A percentile compares a stretch with the other conserved stretches of the same genome.
phyloP scores from a whole-genome alignment of 2,888 invertebrate genomes.

The Tromatobia lineatoria region DNA sequence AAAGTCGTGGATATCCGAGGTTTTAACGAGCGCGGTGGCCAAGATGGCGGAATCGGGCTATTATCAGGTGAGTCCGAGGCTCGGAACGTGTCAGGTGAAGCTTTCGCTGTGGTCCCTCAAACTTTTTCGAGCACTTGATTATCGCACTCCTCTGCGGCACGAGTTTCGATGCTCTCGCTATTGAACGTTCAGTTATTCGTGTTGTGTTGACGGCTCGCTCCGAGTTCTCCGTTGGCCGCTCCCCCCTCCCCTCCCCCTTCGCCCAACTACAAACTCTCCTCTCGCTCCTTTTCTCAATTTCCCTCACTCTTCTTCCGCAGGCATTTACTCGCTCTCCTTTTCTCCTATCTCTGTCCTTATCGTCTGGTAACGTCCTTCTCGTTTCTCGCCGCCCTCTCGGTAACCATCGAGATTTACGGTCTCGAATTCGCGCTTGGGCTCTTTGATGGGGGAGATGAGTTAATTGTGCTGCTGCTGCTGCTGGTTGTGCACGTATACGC shows the following conservation, averaged over 20 bases:
- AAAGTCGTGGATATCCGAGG: conserved; percentile 74
- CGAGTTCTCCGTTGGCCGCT: conserved; percentile 14
- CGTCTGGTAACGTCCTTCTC: conserved; percentile 18
- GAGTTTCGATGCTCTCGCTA: neutral
- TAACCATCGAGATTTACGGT: conserved; percentile 64
- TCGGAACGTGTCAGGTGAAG: conserved; percentile 35
- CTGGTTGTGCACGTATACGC: conserved; percentile 32
- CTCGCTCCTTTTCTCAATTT: conserved; percentile 32
- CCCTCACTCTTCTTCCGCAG: conserved; percentile 32
- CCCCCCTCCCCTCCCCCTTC: conserved; percentile 16
- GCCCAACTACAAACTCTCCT: conserved; percentile 12
- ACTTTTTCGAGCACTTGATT: neutral
- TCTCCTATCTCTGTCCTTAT: conserved; percentile 37
- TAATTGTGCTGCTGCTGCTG: conserved; percentile 63
- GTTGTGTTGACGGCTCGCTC: conserved; percentile 31
- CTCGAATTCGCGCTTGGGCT: conserved; percentile 54
- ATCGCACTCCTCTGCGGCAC: neutral
- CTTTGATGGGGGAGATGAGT: conserved; percentile 59
- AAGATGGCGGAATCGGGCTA: conserved; percentile 89
- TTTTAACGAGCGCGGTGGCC: conserved; percentile 76
- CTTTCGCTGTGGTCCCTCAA: neutral
- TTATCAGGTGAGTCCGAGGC: conserved; percentile 88
- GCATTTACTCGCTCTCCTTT: conserved; percentile 3
- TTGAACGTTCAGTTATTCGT: neutral
- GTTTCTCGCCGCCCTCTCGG: conserved; percentile 36